phyloP scores from a whole-genome alignment of 2,113 vertebrate genomes.

The Argyrosomus japonicus region DNA sequence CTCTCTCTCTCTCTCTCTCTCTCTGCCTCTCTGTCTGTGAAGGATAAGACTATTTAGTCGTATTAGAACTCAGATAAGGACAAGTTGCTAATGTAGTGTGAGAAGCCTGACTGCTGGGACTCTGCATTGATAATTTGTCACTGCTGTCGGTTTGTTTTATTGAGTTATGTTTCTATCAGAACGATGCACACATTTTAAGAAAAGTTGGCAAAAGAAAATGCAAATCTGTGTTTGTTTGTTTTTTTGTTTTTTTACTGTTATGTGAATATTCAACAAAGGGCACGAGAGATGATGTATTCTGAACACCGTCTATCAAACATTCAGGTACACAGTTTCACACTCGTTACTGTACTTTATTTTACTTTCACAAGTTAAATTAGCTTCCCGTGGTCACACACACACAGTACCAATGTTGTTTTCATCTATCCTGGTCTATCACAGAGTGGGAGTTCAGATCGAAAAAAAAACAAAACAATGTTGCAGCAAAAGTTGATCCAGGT shows the following conservation, averaged over 20 bases:
- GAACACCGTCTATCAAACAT: no score
- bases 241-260: no score
- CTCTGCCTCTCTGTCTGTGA: constrained; percentile 8
- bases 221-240: no score
- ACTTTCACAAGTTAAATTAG: no score
- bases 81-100: constrained; percentile 12
- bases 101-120: not conserved
- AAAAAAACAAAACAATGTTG: not conserved
- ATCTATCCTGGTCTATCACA: not conserved
- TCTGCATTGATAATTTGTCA: constrained; percentile 24
- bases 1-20: not conserved
- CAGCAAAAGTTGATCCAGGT: not conserved
- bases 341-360: no score
- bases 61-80: constrained; percentile 30
- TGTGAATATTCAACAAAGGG: no score
- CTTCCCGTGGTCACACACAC: not conserved
- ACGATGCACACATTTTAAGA: no score
- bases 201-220: no score
- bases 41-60: constrained; percentile 28
- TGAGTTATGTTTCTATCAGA: not conserved
- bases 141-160: constrained; percentile 3
- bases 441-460: not conserved
- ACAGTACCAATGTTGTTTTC: not conserved
- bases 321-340: no score
- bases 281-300: no score